phyloP scores from a whole-genome alignment of 2,888 invertebrate genomes.

The Thereva unica region DNA sequence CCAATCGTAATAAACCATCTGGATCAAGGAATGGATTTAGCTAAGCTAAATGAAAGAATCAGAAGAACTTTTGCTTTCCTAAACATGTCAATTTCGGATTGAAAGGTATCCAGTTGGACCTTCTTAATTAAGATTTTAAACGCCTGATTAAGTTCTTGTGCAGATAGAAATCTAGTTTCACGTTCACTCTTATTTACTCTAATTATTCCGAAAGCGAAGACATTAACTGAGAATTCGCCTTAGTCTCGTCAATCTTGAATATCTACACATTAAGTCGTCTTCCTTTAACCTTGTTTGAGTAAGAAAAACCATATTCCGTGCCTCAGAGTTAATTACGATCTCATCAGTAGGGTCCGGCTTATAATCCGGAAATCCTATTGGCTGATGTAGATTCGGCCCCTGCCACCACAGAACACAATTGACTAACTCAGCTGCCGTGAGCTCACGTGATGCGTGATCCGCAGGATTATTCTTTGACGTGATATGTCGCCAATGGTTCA shows the following conservation, averaged over 20 bases:
- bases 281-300: too few species aligned
- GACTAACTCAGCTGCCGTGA: not conserved
- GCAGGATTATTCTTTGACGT: constrained; percentile 38
- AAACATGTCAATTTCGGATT: not conserved
- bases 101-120: not conserved
- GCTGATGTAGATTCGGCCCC: not conserved
- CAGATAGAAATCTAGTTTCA: not conserved
- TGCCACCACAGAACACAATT: not conserved
- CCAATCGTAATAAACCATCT: not conserved
- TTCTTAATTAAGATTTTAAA: not conserved
- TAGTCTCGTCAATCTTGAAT: too few species aligned
- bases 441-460: constrained; percentile 4
- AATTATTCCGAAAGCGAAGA: not conserved
- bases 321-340: too few species aligned
- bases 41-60: too few species aligned
- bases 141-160: not conserved
- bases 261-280: too few species aligned
- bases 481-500: constrained; percentile 40
- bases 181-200: not conserved
- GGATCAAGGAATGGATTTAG: not conserved
- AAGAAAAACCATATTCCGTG: not conserved
- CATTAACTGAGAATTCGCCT: not conserved
- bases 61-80: not conserved
- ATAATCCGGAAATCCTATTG: not conserved
- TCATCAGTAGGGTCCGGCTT: not conserved